Evolutionary conservation across 2,113 vertebrate species (phyloP).

Genomic region (Phalacrocorax pelagicus): DNA sequence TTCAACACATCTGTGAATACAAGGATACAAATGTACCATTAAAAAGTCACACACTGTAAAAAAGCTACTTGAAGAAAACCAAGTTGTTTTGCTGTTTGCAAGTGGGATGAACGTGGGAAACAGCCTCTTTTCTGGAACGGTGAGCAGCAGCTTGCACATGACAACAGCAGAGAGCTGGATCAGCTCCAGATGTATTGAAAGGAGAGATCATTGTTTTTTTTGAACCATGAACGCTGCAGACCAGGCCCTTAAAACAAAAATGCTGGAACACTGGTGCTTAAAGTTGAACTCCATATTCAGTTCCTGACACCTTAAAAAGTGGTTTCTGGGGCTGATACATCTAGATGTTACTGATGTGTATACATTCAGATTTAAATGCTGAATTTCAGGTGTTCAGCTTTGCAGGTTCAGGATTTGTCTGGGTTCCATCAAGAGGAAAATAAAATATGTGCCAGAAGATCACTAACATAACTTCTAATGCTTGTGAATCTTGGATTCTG

Average conservation of each 20-base stretch:
- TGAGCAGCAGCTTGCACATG: background rate
- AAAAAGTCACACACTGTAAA: background rate
- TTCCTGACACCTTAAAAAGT: background rate
- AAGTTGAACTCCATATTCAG: background rate
- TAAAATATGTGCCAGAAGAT: background rate
- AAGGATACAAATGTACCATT: background rate
- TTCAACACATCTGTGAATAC: background rate
- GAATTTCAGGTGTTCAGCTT: background rate
- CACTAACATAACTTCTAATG: background rate
- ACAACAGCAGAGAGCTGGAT: background rate
- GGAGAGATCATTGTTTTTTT: background rate
- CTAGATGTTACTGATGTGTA: fast-evolving
- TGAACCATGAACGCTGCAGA: background rate
- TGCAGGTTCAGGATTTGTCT: background rate
- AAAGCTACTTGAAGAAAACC: conserved; percentile 14
- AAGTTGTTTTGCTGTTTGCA: background rate
- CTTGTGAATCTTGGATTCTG: background rate
- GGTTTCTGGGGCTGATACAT: background rate
- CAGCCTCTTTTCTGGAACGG: background rate
- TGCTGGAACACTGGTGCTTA: background rate
- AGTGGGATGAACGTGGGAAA: conserved; percentile 16
- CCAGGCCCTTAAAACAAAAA: background rate
- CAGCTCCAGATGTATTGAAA: background rate
- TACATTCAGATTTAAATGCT: background rate
- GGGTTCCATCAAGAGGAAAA: background rate